Evolutionary conservation across 2,888 invertebrate genomes (phyloP).

Genomic region (Baronia brevicornis): DNA sequence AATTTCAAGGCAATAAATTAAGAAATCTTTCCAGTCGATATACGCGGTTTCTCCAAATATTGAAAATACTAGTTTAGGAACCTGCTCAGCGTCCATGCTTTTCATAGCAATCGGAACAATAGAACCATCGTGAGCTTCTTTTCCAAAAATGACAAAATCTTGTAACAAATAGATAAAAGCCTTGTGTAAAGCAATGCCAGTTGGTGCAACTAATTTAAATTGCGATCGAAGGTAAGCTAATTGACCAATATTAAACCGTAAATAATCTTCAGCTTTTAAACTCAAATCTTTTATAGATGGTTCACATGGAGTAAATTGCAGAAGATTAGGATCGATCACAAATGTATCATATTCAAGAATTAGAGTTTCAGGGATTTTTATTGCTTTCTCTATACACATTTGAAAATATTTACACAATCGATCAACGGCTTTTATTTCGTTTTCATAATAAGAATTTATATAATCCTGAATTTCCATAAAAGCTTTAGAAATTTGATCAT

Average conservation of each 20-base stretch:
- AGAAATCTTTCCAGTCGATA: conserved; percentile 80
- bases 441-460: conserved; percentile 59
- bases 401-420: conserved; percentile 67
- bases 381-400: conserved; percentile 67
- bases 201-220: conserved; percentile 59
- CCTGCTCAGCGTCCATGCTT: conserved; percentile 50
- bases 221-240: conserved; percentile 46
- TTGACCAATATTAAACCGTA: conserved; percentile 54
- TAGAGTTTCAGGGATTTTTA: conserved; percentile 59
- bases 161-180: conserved; percentile 68
- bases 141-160: conserved; percentile 67
- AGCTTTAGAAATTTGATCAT: conserved; percentile 52
- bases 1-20: conserved; percentile 75
- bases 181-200: conserved; percentile 56
- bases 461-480: conserved; percentile 59
- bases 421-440: conserved; percentile 66
- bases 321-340: conserved; percentile 59
- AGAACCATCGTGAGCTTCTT: conserved; percentile 50
- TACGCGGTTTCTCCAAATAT: conserved; percentile 74
- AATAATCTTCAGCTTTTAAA: conserved; percentile 24
- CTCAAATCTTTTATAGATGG: conserved; percentile 17
- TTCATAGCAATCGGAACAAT: conserved; percentile 57
- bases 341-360: conserved; percentile 66
- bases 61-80: conserved; percentile 52
- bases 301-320: conserved; percentile 41